These are phyloP conservation scores for Drosophila mayaguana DNA, from an alignment of 2,888 invertebrate genomes.

Conservation along the genomic window DNA sequence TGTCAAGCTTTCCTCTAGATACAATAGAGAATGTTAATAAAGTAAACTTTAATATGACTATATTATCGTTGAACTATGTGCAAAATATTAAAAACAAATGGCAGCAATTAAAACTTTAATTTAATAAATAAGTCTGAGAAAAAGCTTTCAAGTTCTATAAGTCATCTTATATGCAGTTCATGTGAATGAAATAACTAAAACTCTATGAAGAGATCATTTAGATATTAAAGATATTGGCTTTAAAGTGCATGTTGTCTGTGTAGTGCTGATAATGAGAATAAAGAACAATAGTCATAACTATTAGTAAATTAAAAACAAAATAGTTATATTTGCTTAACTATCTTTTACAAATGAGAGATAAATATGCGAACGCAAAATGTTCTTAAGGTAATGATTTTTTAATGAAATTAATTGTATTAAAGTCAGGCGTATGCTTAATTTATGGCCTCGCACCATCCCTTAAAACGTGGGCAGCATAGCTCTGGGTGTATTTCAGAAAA, in stretches of 20 bases:
- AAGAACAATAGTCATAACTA: constrained; percentile 51
- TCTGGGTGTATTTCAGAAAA: constrained; percentile 3
- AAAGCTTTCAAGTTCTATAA: background rate
- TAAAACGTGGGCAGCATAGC: background rate
- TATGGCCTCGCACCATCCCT: background rate
- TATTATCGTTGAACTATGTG: constrained; percentile 7
- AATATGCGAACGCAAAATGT: constrained; percentile 17
- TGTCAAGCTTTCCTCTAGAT: constrained; percentile 3
- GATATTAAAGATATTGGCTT: background rate
- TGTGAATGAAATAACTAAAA: background rate
- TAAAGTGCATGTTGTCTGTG: background rate
- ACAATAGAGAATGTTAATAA: background rate
- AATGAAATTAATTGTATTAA: constrained; percentile 4
- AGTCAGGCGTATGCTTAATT: constrained; percentile 1
- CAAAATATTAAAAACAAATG: background rate
- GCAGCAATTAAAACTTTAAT: background rate
- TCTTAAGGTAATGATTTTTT: constrained; percentile 26
- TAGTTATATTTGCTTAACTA: constrained; percentile 4
- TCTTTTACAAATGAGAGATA: constrained; percentile 2
- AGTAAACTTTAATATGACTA: background rate
- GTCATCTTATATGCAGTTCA: background rate
- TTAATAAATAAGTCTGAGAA: background rate
- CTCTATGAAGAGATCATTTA: constrained; percentile 1
- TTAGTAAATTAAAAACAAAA: constrained; percentile 32
- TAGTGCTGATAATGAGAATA: constrained; percentile 38